Base-by-base conservation (phyloP, 2,113 vertebrate genomes). In the Oreotrochilus melanogaster region DNA sequence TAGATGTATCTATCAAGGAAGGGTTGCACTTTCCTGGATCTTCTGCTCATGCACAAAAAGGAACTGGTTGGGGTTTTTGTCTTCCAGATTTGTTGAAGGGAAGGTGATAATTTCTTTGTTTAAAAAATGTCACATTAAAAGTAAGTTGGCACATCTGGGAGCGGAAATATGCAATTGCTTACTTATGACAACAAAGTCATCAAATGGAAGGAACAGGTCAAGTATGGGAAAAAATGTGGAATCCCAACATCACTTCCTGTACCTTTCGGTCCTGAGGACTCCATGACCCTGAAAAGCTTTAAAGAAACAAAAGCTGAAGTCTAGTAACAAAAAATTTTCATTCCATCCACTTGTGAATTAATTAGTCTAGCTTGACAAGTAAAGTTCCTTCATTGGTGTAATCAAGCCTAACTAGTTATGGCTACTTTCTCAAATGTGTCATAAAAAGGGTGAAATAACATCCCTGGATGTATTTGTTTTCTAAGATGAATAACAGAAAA, bases 351-450 rank as follows among this genome's bases (percentile, higher is more conserved):
- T 86, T 79, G 51, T 83, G 88, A 97, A 80, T 93, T 90, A 85
- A 66, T 76, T 95, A 84, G 88, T 88, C 92, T 96, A 96, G 74
- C 58, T 50, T 97, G 90, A 97, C 78, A 73, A 92, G 61, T 70
- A 53, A 95, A 96, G 91, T 94, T 84, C 58, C 74, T 81, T 93
- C 91, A 87, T 94, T 71, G 66, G 33, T 86, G 57, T 95, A 96
- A 98, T 97, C 97, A 97, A 96, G 76, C 79, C 64, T 91, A 92
- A 87, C n/a, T 85, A 87, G 51, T 96, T 72, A 93, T 95, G 51
- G 67, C 39, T 96, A 93, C 62, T 96, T 96, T 94, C 79, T 97
- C 93, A 88, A 95, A 95, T 86, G 51, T 86, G 78, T 95, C 92
- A 93, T 82, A 95, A 91, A 95, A 89, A 93, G 35, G 51, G 18